Conservation (phyloP, 2,888 invertebrate species). For the Conus canariensis region DNA sequence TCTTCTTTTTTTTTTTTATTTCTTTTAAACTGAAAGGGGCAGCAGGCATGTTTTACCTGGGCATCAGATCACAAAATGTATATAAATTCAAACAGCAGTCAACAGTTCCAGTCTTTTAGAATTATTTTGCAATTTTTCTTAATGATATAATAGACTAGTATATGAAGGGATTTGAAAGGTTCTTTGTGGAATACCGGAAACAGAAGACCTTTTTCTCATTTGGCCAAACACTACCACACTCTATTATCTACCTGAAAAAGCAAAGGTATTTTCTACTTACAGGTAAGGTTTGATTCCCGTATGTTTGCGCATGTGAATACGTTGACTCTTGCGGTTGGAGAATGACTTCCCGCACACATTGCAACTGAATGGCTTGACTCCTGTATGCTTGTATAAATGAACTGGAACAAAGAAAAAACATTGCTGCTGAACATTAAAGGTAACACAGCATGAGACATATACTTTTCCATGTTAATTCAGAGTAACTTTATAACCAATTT, state of each 20-base stretch:
- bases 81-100: no score
- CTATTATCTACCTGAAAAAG: neutral
- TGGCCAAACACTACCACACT: neutral
- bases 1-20: no score
- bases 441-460: neutral
- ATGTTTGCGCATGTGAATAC: conserved; percentile 74
- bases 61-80: no score
- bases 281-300: conserved; percentile 78
- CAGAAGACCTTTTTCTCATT: conserved; percentile 5
- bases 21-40: no score
- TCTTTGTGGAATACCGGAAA: neutral
- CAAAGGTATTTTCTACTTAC: conserved; percentile 64
- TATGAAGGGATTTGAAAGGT: no score
- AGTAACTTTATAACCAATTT: no score
- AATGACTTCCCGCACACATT: conserved; percentile 75
- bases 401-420: conserved; percentile 58
- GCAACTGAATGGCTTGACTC: conserved; percentile 85
- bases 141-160: no score
- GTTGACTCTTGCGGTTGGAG: conserved; percentile 74
- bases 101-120: no score
- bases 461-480: no score
- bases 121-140: no score
- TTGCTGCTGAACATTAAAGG: neutral
- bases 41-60: no score
- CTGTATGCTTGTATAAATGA: conserved; percentile 98